A percentile compares a stretch with the other conserved stretches of the same genome.
Evolutionary conservation across 2,888 invertebrate species (phyloP).

Genomic region (Caenorhabditis sulstoni): DNA sequence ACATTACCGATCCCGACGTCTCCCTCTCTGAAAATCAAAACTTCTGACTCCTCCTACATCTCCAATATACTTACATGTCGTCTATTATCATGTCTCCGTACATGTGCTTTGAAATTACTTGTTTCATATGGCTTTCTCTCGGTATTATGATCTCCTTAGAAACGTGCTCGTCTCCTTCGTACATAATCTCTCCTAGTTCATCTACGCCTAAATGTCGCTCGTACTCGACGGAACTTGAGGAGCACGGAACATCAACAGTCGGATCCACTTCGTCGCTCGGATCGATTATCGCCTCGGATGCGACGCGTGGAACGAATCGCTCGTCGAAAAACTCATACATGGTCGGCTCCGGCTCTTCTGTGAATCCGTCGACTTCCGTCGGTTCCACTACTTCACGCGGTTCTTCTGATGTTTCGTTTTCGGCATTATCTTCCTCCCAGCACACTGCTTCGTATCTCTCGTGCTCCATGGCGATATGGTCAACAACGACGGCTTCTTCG

Average conservation of each 20-base stretch:
- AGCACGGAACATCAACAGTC: neutral
- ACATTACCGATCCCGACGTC: neutral
- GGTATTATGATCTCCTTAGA: neutral
- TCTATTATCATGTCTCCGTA: constrained; percentile 48
- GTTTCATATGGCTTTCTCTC: neutral
- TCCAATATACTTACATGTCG: constrained; percentile 27
- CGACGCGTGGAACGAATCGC: constrained; percentile 21
- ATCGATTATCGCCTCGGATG: constrained; percentile 1
- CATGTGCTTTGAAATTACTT: constrained; percentile 26
- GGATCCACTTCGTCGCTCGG: neutral
- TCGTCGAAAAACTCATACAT: constrained; percentile 24
- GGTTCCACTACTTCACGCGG: no score
- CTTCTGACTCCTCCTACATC: neutral
- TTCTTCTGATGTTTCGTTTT: neutral
- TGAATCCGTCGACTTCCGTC: neutral
- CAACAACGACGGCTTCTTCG: constrained; percentile 44
- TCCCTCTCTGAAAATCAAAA: constrained; percentile 8
- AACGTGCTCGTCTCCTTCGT: constrained; percentile 8
- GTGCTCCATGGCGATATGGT: constrained; percentile 56
- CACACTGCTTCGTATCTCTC: constrained; percentile 28
- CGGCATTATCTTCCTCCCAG: constrained; percentile 6
- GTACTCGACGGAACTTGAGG: constrained; percentile 2
- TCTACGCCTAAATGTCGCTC: no score
- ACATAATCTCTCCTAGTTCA: constrained; percentile 7
- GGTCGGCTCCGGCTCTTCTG: neutral